A percentile compares a stretch with the other conserved stretches of the same genome.
Evolutionary conservation across 1,140 invertebrate genomes (phyloP).

Genomic region (Neuroterus valhalla): DNA sequence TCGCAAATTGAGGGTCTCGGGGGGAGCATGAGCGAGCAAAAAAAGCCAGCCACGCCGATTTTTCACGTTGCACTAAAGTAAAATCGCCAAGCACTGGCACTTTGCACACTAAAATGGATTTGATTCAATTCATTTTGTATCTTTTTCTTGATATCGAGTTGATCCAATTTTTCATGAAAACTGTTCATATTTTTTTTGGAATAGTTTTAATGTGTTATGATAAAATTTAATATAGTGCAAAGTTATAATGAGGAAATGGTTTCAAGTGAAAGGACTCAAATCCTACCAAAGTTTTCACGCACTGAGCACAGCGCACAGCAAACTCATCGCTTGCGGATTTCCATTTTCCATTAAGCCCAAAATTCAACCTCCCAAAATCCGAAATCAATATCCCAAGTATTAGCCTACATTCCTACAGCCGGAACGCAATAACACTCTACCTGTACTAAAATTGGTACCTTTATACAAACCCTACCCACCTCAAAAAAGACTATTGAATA

Average conservation of each 20-base stretch:
- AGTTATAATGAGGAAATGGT: not conserved
- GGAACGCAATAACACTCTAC: slow-evolving; percentile 5
- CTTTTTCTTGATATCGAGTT: not conserved
- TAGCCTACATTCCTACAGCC: not conserved
- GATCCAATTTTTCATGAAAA: not conserved
- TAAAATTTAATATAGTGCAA: not conserved
- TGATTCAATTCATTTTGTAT: slow-evolving; percentile 1
- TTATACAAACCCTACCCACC: not conserved
- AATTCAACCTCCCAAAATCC: not conserved
- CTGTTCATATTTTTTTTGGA: not conserved
- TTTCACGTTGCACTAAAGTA: slow-evolving; percentile 4
- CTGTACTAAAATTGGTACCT: slow-evolving; percentile 4
- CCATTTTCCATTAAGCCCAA: slow-evolving; percentile 11
- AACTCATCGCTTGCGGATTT: slow-evolving; percentile 6
- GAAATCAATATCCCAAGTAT: slow-evolving; percentile 25
- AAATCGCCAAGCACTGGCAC: slow-evolving; percentile 4
- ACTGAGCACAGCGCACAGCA: slow-evolving; percentile 25
- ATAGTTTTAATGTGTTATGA: not conserved
- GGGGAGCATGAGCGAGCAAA: slow-evolving; percentile 15
- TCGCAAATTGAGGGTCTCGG: not conserved
- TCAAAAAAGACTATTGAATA: slow-evolving; percentile 6
- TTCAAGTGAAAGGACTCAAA: slow-evolving; percentile 6
- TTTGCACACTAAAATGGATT: not conserved
- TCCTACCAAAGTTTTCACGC: not conserved
- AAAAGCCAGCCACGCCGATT: not conserved